Base-by-base conservation (phyloP, 2,888 invertebrate genomes). In the Keiferia lycopersicella region DNA sequence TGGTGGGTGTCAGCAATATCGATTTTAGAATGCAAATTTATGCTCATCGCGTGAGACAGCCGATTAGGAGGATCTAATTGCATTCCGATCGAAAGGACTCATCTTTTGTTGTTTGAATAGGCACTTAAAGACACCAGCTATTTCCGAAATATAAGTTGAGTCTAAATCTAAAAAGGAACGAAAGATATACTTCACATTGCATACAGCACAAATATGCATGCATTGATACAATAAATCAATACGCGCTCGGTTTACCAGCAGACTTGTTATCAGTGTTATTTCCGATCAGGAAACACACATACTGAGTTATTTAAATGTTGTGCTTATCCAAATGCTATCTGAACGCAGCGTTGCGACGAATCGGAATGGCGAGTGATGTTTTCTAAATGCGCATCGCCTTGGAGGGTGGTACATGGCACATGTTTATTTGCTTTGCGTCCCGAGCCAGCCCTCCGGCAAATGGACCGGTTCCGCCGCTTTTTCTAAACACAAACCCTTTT, bases 391-490 rank as follows among this genome's bases (percentile, higher is more conserved):
- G 71, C 73, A 66, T 68, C 71, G 70, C 70, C 65, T 71, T 71
- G 69, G 78, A 70, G 71, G 73, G 69, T 69, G 68, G 68, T 65
- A 10, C 34, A 65, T 69, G 68, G 68, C 64, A 65, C 69, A 64
- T 77, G 82, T 83, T 86, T 84, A 77, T 82, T 82, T 81, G 76
- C 74, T 80, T 86, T 86, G 82, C 81, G 70, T 79, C 76, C 78
- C 69, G 69, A 75, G 74, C 76, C 78, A 81, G 77, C 77, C 79
- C 77, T 75, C 75, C 71, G 69, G 77, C 78, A 78, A 81, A 80
- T 79, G 80, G 83, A 87, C 88, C 84, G 84, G 86, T 86, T 84
- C 77, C 75, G 81, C 82, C 78, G 74, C 81, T 82, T 82, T 82
- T 80, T 66, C 64, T 66, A 61, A 64, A 66, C 53, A 66, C 59